A percentile compares a stretch with the other conserved stretches of the same genome.
These are phyloP conservation scores for Trachythela sp. DNA, from an alignment of 64 coral and sea anemone genomes.

Conservation along the genomic window DNA sequence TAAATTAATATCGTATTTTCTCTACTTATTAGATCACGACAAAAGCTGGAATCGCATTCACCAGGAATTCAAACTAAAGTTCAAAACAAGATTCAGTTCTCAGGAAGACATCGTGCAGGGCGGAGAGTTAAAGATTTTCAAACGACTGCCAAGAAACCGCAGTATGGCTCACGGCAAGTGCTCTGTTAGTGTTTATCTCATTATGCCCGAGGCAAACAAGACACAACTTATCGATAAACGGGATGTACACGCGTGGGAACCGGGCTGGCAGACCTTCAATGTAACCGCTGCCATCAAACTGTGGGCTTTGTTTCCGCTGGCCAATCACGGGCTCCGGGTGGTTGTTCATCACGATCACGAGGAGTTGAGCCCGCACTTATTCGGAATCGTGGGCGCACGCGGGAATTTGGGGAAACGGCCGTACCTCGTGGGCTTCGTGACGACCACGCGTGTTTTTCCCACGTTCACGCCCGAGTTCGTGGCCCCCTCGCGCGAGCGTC, in stretches of 20 bases:
- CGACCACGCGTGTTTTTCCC: background rate
- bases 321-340: background rate
- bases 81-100: background rate
- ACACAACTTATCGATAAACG: background rate
- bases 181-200: background rate
- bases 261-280: slow-evolving; percentile 1
- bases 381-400: background rate
- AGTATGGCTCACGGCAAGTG: background rate
- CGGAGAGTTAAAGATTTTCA: slow-evolving; percentile 1
- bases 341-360: background rate
- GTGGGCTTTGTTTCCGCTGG: background rate
- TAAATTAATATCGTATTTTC: background rate
- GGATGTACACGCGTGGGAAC: background rate
- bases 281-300: background rate
- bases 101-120: background rate
- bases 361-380: background rate
- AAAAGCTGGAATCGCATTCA: background rate
- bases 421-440: background rate
- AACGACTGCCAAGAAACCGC: background rate
- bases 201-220: background rate
- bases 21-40: background rate
- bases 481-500: background rate
- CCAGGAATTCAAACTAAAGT: background rate
- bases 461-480: background rate
- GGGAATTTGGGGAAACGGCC: background rate